Evolutionary conservation across 2,113 vertebrate genomes (phyloP).

Genomic region (Elephas maximus): DNA sequence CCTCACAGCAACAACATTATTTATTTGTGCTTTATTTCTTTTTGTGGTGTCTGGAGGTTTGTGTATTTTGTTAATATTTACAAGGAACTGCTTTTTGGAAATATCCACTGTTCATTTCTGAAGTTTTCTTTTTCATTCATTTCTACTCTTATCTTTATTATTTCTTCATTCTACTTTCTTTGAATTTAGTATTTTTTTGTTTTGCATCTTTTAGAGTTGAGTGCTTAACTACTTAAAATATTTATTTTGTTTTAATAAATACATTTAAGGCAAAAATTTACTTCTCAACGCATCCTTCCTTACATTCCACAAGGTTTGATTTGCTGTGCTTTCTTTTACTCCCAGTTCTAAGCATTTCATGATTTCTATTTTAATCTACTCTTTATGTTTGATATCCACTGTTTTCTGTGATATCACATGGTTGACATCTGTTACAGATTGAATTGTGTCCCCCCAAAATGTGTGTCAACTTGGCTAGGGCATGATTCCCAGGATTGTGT

Average conservation of each 20-base stretch:
- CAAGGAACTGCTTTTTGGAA: neutral
- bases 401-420: neutral
- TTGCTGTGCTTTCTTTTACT: neutral
- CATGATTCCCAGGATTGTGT: too few species aligned
- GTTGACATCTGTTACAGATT: neutral
- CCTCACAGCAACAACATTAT: neutral
- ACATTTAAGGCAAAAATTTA: neutral
- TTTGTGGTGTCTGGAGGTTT: neutral
- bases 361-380: neutral
- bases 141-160: constrained; percentile 21
- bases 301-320: neutral
- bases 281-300: neutral
- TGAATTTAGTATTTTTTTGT: constrained; percentile 8
- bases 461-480: too few species aligned
- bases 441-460: too few species aligned
- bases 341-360: constrained; percentile 11
- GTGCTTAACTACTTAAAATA: neutral
- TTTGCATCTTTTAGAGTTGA: constrained; percentile 12
- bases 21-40: neutral
- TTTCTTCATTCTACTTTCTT: neutral
- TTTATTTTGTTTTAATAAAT: constrained; percentile 39
- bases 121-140: neutral
- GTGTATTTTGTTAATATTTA: neutral
- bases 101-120: neutral
- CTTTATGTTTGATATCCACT: neutral